Percentiles rank a stretch among this genome's conserved stretches.
phyloP scores from a whole-genome alignment of 2,888 invertebrate genomes.

The Limulus polyphemus region DNA sequence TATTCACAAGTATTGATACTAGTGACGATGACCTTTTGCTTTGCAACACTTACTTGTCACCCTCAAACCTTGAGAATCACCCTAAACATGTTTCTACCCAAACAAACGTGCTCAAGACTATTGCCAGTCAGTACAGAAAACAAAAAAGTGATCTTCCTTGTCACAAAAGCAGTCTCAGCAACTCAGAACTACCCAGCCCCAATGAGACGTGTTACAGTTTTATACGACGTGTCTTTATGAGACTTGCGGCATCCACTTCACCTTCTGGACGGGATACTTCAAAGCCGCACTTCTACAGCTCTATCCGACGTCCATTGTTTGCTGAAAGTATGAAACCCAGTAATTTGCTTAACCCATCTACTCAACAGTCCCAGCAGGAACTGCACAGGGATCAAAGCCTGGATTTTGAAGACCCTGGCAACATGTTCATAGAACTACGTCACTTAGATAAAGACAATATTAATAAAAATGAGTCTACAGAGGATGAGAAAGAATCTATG shows the following conservation, averaged over 20 bases:
- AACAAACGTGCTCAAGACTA: neutral
- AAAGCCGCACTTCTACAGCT: slow-evolving; percentile 19
- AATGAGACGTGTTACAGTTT: slow-evolving; percentile 91
- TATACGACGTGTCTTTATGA: slow-evolving; percentile 66
- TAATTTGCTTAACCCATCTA: slow-evolving; percentile 2
- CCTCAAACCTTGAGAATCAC: slow-evolving; percentile 38
- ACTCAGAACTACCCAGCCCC: slow-evolving; percentile 75
- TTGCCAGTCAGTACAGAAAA: slow-evolving; percentile 7
- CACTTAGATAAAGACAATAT: slow-evolving; percentile 47
- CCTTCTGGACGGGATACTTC: neutral
- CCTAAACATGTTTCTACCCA: slow-evolving; percentile 6
- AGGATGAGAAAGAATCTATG: neutral
- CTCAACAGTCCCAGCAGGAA: neutral
- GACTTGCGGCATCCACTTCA: slow-evolving; percentile 20
- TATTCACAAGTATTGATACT: slow-evolving; percentile 37
- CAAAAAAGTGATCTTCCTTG: slow-evolving; percentile 9
- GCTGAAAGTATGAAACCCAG: slow-evolving; percentile 21
- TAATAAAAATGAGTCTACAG: slow-evolving; percentile 4
- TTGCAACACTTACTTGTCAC: slow-evolving; percentile 49
- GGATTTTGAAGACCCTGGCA: slow-evolving; percentile 48
- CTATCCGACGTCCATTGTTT: slow-evolving; percentile 18
- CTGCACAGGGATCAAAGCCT: slow-evolving; percentile 30
- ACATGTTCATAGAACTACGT: slow-evolving; percentile 74
- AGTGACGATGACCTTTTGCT: slow-evolving; percentile 44
- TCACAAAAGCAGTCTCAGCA: slow-evolving; percentile 45